Percentiles rank a stretch among this genome's conserved stretches.
These are phyloP conservation scores for Timandra comae DNA, from an alignment of 2,888 invertebrate genomes.

Conservation along the genomic window DNA sequence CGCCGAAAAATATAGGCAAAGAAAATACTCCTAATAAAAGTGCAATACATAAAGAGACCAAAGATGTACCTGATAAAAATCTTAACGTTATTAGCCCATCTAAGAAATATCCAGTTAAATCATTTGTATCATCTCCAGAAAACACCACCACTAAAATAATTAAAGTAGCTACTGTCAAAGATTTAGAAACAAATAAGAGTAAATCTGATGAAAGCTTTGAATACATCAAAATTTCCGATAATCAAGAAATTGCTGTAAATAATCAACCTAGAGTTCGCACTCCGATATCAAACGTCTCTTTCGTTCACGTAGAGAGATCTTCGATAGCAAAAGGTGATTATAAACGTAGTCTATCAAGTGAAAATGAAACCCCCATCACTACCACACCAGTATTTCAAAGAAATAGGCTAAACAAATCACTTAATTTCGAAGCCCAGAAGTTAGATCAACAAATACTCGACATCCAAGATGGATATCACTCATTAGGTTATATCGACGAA, in stretches of 20 bases:
- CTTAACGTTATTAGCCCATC: conserved; percentile 65
- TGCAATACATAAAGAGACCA: conserved; percentile 69
- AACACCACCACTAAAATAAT: conserved; percentile 56
- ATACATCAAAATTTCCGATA: conserved; percentile 60
- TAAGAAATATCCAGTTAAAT: conserved; percentile 66
- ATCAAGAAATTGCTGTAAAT: conserved; percentile 68
- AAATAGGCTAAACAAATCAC: conserved; percentile 67
- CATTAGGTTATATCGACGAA: conserved; percentile 66
- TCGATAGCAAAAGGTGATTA: conserved; percentile 45
- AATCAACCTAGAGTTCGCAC: conserved; percentile 71
- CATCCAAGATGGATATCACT: conserved; percentile 68
- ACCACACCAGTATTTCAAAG: conserved; percentile 68
- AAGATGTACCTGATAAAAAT: conserved; percentile 64
- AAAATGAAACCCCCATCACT: conserved; percentile 47
- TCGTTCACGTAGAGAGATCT: conserved; percentile 58
- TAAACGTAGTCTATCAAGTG: conserved; percentile 58
- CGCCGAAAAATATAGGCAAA: conserved; percentile 44
- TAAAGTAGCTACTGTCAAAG: conserved; percentile 68
- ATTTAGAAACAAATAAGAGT: conserved; percentile 63
- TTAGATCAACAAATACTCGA: conserved; percentile 71
- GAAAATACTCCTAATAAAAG: conserved; percentile 50
- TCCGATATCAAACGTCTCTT: conserved; percentile 65
- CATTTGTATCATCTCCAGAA: conserved; percentile 58
- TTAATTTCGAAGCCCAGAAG: conserved; percentile 66
- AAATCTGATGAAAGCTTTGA: conserved; percentile 65